Conservation (phyloP, 1,140 invertebrate species). For the Diprion similis region DNA sequence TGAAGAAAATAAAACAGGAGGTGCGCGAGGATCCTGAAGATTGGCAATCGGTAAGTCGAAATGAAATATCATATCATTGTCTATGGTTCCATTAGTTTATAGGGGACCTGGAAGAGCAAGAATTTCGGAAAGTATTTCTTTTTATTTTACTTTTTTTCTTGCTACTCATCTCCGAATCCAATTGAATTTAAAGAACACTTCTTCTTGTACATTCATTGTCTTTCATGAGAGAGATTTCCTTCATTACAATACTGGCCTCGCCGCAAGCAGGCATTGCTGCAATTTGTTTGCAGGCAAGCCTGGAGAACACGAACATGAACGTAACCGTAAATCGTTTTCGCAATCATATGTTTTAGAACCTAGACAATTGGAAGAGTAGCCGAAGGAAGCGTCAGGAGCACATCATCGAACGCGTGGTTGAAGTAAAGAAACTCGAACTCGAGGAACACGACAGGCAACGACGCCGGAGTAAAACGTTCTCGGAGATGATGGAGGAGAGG, state of each 20-base stretch:
- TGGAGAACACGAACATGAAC: too few relatives aligned
- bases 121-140: too few relatives aligned
- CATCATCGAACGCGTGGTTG: conserved; percentile 86
- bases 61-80: conserved; percentile 14
- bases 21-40: conserved; percentile 83
- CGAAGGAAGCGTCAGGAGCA: conserved; percentile 88
- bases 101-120: background rate
- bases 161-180: too few relatives aligned
- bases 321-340: background rate
- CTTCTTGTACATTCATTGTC: too few relatives aligned
- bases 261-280: too few relatives aligned
- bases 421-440: conserved; percentile 84
- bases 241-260: too few relatives aligned
- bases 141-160: too few relatives aligned
- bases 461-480: conserved; percentile 89
- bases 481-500: conserved; percentile 92
- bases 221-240: too few relatives aligned
- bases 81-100: background rate
- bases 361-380: conserved; percentile 93
- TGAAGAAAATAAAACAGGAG: conserved; percentile 80
- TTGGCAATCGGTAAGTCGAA: conserved; percentile 86
- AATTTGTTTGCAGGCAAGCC: too few relatives aligned
- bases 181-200: too few relatives aligned
- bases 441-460: conserved; percentile 76
- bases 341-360: conserved; percentile 69